Base-by-base conservation (phyloP, 2,797 vertebrate species). In the Pachyuromys duprasi region DNA sequence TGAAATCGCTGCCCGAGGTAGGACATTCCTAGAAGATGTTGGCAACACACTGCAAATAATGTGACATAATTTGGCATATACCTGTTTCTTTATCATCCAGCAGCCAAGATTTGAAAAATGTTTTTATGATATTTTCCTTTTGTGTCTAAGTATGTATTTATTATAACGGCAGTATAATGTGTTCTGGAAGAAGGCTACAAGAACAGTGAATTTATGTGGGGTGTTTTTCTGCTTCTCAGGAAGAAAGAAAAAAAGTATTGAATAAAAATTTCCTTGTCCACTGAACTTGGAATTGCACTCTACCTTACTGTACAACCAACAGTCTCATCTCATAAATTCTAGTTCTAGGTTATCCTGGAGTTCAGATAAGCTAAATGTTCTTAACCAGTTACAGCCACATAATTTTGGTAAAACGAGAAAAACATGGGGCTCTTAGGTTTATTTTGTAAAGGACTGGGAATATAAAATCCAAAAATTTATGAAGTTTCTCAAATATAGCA, bases 1-100 rank as follows among this genome's bases (percentile, higher is more conserved):
- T 97, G 95, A 97, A 91, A 97, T 97, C 67, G 94, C 94, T 92
- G 87, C 90, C 65, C 81, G 74, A 67, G 42, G 89, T 70, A 95
- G 90, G 89, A 96, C 67, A 87, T 90, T 86, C 94, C 39, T 84
- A 83, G 79, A 95, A 91, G 26, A 17, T 31, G 65, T 80, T 89
- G 90, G 95, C 84, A 60, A 90, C 39, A 24, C n/a, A 70, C 33
- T 45, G 70, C 82, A 92, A 96, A 87, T 91, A 90, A 81, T 17
- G n/a, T 82, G 65, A 28, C 70, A 97, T 98, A 86, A 84, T 75
- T 75, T 6, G 74, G 42, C 28, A 94, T 90, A 86, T 42, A 31
- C 24, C 31, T 92, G 95, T 86, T 93, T 89, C 57, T 94, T 75
- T 82, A 88, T 49, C 60, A 79, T 78, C 62, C 42, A 45, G 53